Base-by-base conservation (phyloP, 2,888 invertebrate genomes). In the Abscondita cerata region DNA sequence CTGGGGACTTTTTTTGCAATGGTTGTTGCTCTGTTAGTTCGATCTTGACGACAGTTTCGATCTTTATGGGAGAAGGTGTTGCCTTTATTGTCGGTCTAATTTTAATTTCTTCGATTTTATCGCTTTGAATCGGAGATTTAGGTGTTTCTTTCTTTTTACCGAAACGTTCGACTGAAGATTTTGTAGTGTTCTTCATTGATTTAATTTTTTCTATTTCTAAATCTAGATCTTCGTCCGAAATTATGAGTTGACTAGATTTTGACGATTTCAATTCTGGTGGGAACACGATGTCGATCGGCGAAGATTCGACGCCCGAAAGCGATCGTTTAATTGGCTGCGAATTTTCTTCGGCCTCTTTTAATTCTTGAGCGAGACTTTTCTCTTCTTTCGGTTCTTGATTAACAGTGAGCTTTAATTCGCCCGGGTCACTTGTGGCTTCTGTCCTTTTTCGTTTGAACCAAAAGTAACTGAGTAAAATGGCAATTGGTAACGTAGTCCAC, bases 401-500 rank as follows among this genome's bases (percentile, higher is more conserved):
- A 54, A 18, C 20, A n/a, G 33, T 13, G 15, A 70, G 68, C 71
- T 74, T 18, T 75, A 70, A 47, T 15, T n/a, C 19, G 16, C 89
- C 89, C 70, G 88, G 88, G 87, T 90, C 90, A 89, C 86, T 87
- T 85, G 84, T 86, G 79, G 86, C 85, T 77, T 85, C 86, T 80
- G 87, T 86, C 83, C 89, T 87, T 84, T 88, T 91, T 83, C 89
- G 90, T 83, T 87, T 89, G 87, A 89, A 90, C 92, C 92, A 93
- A 79, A 89, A 87, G 80, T 92, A 87, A 73, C 91, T 91, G 81
- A 92, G 84, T 75, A 92, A 84, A 75, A 91, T 85, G 74, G 90
- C 91, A 83, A 92, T 86, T 74, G 91, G 89, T 78, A 92, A 92
- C 74, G 92, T 84, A 75, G 89, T 89, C 86, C 90, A 88, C 84